Base-by-base conservation (phyloP, 2,113 vertebrate species). In the Eublepharis macularius region DNA sequence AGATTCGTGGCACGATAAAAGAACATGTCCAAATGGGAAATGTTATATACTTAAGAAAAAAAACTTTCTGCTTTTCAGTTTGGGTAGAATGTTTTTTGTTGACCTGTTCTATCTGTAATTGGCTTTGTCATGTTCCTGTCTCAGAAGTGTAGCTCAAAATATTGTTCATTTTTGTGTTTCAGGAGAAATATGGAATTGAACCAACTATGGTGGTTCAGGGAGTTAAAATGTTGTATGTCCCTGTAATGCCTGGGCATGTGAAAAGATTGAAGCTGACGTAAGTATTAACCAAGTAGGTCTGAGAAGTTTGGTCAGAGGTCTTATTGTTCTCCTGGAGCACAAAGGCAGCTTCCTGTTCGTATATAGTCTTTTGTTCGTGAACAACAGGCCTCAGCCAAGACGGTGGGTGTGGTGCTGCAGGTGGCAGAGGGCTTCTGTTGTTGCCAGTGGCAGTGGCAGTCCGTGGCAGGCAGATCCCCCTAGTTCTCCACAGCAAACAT, bases 181-280 rank as follows among this genome's bases (percentile, higher is more conserved):
- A 99, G 99, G 99, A 99, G 81, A 98, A 98, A 86, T 99, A 99
- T 0, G 98, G 98, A 83, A 97, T 99, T 91, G 98, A 99, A 92
- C 99, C 98, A 76, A 98, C 97, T 1, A 99, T 99, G 98, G 99
- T 99, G 19, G 98, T 99, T 16, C 97, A 99, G 43, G 98, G 98
- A 83, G 99, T 99, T 82, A 99, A 99, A 96, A 99, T 99, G 99
- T 97, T 99, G 1, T 99, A 99, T 90, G 98, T 99, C 88, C 99
- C 99, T 83, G 96, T 99, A 91, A 98, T 99, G 98, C 99, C 99
- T 3, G 99, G 99, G 84, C 99, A 99, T 74, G 97, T 96, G 76
- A 99, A 99, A 96, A 97, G 98, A 93, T 95, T 99, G 68, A 99
- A 99, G 85, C 93, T 99, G 89, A 99, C 98, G 98, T 99, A 96